These are phyloP conservation scores for Noctuana brunneofusca DNA, from an alignment of 2,888 invertebrate species.

Conservation along the genomic window DNA sequence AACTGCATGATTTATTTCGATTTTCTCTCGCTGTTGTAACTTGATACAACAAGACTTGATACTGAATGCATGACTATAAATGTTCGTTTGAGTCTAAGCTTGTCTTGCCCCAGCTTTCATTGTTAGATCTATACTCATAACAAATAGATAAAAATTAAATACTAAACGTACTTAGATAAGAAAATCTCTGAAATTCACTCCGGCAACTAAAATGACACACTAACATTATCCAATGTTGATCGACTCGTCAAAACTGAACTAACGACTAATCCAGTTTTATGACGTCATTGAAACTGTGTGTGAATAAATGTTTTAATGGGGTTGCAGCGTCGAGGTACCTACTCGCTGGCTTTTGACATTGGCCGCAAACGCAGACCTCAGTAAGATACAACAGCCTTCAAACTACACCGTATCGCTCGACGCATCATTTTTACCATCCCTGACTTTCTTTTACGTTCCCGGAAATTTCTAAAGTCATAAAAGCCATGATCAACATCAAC, in stretches of 20 bases:
- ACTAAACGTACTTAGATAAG: neutral
- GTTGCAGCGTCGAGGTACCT: slow-evolving; percentile 83
- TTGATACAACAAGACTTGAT: too few relatives aligned
- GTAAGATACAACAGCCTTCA: slow-evolving; percentile 75
- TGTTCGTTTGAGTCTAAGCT: slow-evolving; percentile 40
- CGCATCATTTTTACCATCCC: slow-evolving; percentile 78
- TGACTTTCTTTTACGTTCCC: slow-evolving; percentile 52
- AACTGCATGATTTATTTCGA: slow-evolving; percentile 60
- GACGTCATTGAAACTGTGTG: slow-evolving; percentile 60
- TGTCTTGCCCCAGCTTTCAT: slow-evolving; percentile 43
- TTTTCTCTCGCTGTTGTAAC: slow-evolving; percentile 4
- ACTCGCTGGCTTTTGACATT: slow-evolving; percentile 83
- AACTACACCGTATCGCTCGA: slow-evolving; percentile 70
- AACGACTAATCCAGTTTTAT: slow-evolving; percentile 63
- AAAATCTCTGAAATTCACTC: neutral
- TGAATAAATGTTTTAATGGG: slow-evolving; percentile 77
- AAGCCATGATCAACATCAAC: slow-evolving; percentile 74
- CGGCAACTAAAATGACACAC: slow-evolving; percentile 20
- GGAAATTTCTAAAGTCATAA: slow-evolving; percentile 65
- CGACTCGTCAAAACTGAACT: slow-evolving; percentile 58
- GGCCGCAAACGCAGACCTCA: slow-evolving; percentile 73
- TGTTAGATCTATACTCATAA: slow-evolving; percentile 35
- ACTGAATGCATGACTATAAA: slow-evolving; percentile 31
- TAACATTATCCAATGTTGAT: slow-evolving; percentile 47
- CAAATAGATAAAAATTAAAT: neutral